These are phyloP conservation scores for Verasper variegatus DNA, from an alignment of 2,113 vertebrate species.

Conservation along the genomic window DNA sequence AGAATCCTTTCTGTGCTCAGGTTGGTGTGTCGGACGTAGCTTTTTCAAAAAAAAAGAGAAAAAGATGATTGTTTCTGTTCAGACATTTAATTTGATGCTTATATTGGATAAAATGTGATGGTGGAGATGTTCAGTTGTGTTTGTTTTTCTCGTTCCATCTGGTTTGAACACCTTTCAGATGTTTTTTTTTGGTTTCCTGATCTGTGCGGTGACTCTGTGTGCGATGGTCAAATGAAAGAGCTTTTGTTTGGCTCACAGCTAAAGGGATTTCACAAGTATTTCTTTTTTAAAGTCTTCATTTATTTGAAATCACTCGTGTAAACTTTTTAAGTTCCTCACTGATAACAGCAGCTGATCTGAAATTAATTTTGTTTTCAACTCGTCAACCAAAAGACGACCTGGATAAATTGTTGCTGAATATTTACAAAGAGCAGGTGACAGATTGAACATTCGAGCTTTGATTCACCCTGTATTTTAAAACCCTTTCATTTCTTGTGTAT, in stretches of 20 bases:
- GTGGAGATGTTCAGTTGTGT: not conserved
- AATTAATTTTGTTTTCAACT: not conserved
- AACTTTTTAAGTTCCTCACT: not conserved
- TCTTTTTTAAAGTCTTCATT: not conserved
- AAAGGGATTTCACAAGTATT: slow-evolving; percentile 4
- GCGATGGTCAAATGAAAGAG: slow-evolving; percentile 46
- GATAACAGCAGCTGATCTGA: not conserved
- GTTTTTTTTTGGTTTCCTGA: not conserved
- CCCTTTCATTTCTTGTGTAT: not conserved
- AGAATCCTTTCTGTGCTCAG: slow-evolving; percentile 79
- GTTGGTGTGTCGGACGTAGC: slow-evolving; percentile 70
- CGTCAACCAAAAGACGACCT: not conserved
- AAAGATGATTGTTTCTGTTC: not conserved
- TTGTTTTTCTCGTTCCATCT: not conserved
- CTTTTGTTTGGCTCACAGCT: slow-evolving; percentile 41
- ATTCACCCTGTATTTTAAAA: not conserved
- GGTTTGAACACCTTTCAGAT: slow-evolving; percentile 1
- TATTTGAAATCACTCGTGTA: not conserved
- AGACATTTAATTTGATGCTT: not conserved
- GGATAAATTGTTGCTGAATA: not conserved
- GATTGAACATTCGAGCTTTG: not conserved
- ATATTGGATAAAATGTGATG: not conserved
- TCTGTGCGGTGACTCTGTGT: slow-evolving; percentile 18
- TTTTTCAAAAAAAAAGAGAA: not conserved
- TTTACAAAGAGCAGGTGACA: not conserved